Evolutionary conservation across 1,140 invertebrate genomes (phyloP), one percentile per base, ranked within the genome.

Genomic region (Drosophila sp.): DNA sequence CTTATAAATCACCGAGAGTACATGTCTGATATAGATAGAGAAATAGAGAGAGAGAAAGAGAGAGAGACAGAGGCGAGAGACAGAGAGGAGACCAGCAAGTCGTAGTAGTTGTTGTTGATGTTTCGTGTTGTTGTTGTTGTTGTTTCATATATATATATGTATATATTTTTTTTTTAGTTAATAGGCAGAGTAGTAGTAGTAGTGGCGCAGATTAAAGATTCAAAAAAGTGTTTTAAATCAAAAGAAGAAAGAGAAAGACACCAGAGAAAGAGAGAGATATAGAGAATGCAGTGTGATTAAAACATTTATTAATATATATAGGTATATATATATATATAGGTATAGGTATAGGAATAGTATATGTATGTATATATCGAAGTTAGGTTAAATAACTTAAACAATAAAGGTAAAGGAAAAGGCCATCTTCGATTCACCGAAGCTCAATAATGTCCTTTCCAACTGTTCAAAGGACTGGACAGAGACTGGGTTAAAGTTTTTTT

Each of bases 241-340:
- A 86, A 86, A 86, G 69, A 81, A 81, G 72, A 82, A 65, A 70
- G 65, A 84, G 79, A 86, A 69, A 86, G 79, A 87, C 72, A 80
- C 70, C 67, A 87, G 84, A 87, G 80, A 89, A 71, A 87, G 73
- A 87, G 80, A 86, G 66, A 87, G 70, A 87, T 83, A 87, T 77
- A 87, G 74, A 87, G 80, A 87, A 87, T 89, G 80, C 84, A 87
- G 84, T 87, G 83, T 89, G 73, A 83, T 84, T 87, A 89, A 89
- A 80, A 83, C 84, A 87, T 89, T 80, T 80, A 89, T 72, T 78
- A 60, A 80, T 79, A 66, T 74, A 58, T 70, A 60, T 71, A 62
- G 67, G 67, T 63, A 70, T 70, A 56, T 60, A 65, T 63, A 55
- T 74, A 54, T 61, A 54, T 65, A 60, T 66, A 66, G 44, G 17